phyloP scores from a whole-genome alignment of 2,888 invertebrate genomes.

The Epistrophe eligans region DNA sequence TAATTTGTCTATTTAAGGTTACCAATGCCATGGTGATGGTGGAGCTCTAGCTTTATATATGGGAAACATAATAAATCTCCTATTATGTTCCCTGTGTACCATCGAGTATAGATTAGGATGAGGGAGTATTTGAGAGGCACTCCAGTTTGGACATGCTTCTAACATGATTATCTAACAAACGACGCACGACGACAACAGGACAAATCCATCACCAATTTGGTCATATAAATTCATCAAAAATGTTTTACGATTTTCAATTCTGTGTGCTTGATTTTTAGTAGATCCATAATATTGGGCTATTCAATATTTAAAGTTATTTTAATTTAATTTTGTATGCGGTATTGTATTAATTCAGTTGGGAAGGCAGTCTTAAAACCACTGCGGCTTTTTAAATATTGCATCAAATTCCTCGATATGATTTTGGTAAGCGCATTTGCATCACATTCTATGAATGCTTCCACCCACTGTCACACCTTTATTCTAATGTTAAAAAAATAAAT shows the following conservation, averaged over 20 bases:
- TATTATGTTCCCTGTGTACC: not conserved
- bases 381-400: too few species aligned
- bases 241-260: conserved; percentile 38
- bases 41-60: not conserved
- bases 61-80: conserved; percentile 62
- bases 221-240: conserved; percentile 62
- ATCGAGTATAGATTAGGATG: not conserved
- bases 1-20: conserved; percentile 61
- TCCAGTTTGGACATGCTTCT: conserved; percentile 31
- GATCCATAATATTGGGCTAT: not conserved
- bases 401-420: too few species aligned
- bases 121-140: conserved; percentile 15
- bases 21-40: conserved; percentile 40
- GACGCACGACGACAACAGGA: conserved; percentile 65
- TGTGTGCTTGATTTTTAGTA: not conserved
- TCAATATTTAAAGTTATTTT: not conserved
- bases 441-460: too few species aligned
- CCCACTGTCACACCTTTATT: too few species aligned
- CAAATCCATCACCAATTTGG: conserved; percentile 72
- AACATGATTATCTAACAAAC: not conserved
- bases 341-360: too few species aligned
- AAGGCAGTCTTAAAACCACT: too few species aligned
- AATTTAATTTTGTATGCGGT: not conserved
- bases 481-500: too few species aligned
- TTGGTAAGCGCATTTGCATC: too few species aligned